A percentile compares a stretch with the other conserved stretches of the same genome.
phyloP scores from a whole-genome alignment of 2,113 vertebrate species.

The Melanerpes aurifrons region DNA sequence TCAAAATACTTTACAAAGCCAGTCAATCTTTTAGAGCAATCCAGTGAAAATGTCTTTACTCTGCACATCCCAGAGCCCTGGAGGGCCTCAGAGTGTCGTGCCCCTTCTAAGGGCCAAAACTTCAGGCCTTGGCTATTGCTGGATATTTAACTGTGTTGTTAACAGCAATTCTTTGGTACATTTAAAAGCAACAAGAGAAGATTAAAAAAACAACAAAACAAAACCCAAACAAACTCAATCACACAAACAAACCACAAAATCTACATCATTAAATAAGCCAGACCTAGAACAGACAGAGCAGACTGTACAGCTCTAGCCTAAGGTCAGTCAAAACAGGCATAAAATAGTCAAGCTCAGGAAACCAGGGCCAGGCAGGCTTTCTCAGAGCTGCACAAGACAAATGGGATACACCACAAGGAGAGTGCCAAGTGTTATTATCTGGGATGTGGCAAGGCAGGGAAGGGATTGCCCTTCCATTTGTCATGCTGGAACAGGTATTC shows the following conservation, averaged over 20 bases:
- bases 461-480: not conserved
- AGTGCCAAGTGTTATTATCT: not conserved
- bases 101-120: not conserved
- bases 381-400: not conserved
- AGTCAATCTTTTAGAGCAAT: not conserved
- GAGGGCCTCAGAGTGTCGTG: not conserved
- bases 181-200: not conserved
- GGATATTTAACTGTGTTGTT: not conserved
- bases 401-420: not conserved
- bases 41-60: not conserved
- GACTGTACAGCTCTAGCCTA: not conserved
- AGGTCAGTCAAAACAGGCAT: not conserved
- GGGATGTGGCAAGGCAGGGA: not conserved
- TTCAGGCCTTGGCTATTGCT: not conserved
- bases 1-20: conserved; percentile 3
- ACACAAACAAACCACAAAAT: not conserved
- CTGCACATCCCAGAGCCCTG: not conserved
- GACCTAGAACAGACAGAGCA: not conserved
- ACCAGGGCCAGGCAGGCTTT: not conserved
- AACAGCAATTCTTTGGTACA: not conserved
- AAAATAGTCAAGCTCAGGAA: not conserved
- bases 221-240: not conserved
- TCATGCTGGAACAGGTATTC: not conserved
- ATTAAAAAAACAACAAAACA: not conserved
- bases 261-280: not conserved